Conservation (phyloP, 1,140 invertebrate genomes). For the Eriocheir sinensis region DNA sequence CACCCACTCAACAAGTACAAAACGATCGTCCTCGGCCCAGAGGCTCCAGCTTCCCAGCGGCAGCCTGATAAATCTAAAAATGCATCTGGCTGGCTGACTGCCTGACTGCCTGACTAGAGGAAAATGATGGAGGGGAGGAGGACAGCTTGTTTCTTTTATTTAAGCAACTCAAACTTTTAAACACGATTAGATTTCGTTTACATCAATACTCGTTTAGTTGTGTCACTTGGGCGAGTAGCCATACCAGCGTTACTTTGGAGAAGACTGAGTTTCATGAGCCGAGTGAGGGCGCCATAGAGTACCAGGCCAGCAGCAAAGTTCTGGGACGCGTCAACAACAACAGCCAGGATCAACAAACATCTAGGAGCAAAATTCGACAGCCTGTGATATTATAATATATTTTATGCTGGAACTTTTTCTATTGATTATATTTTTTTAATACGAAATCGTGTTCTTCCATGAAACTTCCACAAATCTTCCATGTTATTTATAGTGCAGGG, state of each 20-base stretch:
- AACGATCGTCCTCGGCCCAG: neutral
- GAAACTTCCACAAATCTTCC: constrained; percentile 38
- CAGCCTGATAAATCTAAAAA: neutral
- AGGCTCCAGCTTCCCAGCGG: neutral
- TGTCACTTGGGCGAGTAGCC: neutral
- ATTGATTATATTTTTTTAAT: constrained; percentile 67
- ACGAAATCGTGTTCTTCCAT: constrained; percentile 66
- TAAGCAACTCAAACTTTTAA: neutral
- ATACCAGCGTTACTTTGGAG: neutral
- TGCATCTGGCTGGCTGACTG: neutral
- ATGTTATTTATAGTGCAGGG: constrained; percentile 31
- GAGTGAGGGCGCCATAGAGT: neutral
- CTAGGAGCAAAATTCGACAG: constrained; percentile 48
- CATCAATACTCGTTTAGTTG: neutral
- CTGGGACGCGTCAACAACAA: neutral
- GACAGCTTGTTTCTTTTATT: neutral
- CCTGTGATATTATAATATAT: constrained; percentile 68
- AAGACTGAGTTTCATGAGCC: neutral
- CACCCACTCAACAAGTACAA: neutral
- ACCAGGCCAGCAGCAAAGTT: neutral
- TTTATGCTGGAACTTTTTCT: constrained; percentile 57
- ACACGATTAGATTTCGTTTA: neutral
- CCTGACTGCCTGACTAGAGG: neutral
- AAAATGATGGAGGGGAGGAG: neutral
- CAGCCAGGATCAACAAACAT: neutral